Percentiles rank a stretch among this genome's conserved stretches.
These are phyloP conservation scores for Eutolmus rufibarbis DNA, from an alignment of 2,888 invertebrate genomes.

Conservation along the genomic window DNA sequence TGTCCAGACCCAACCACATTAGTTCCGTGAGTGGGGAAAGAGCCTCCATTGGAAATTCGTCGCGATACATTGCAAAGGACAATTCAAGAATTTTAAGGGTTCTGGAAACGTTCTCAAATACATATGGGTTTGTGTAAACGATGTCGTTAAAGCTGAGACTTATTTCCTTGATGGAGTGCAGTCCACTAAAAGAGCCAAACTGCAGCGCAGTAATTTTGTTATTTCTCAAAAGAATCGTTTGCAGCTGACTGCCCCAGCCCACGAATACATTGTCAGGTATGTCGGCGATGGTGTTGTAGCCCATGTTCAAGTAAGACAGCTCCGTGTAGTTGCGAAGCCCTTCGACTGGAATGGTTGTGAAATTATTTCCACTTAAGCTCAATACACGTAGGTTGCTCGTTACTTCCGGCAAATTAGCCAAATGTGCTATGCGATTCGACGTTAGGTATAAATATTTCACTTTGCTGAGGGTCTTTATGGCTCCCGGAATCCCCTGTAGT, in stretches of 20 bases:
- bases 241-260: slow-evolving; percentile 80
- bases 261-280: slow-evolving; percentile 79
- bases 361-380: slow-evolving; percentile 81
- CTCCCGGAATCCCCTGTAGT: slow-evolving; percentile 73
- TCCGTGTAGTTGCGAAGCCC: slow-evolving; percentile 76
- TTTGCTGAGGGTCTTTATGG: slow-evolving; percentile 71
- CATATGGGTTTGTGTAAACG: slow-evolving; percentile 79
- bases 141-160: slow-evolving; percentile 92
- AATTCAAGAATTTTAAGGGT: slow-evolving; percentile 83
- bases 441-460: slow-evolving; percentile 84
- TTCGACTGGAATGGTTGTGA: slow-evolving; percentile 74
- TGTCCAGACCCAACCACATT: slow-evolving; percentile 85
- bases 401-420: slow-evolving; percentile 67
- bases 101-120: slow-evolving; percentile 78
- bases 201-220: slow-evolving; percentile 80
- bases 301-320: slow-evolving; percentile 85
- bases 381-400: slow-evolving; percentile 73
- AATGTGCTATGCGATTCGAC: slow-evolving; percentile 75
- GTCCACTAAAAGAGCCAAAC: slow-evolving; percentile 74
- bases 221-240: slow-evolving; percentile 82
- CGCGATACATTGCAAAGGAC: slow-evolving; percentile 83
- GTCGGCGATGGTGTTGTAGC: slow-evolving; percentile 84
- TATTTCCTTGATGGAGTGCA: slow-evolving; percentile 82
- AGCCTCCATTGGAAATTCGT: slow-evolving; percentile 78
- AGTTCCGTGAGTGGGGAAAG: slow-evolving; percentile 77